Evolutionary conservation across 2,888 invertebrate genomes (phyloP), one percentile per base, ranked within the genome.

Genomic region (Kuschelorhynchus macadamiae): DNA sequence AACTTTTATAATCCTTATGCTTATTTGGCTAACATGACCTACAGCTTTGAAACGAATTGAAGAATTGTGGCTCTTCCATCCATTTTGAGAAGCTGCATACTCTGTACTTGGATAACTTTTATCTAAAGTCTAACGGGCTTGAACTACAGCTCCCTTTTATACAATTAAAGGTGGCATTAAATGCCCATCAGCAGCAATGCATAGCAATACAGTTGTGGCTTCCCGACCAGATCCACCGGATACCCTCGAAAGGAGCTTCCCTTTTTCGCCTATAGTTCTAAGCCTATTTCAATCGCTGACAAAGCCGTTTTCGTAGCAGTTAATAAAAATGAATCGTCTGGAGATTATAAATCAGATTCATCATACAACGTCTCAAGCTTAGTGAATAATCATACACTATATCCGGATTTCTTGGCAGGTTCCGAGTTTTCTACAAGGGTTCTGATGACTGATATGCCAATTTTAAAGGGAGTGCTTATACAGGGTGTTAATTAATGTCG

Each of bases 281-380:
- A 71, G 49, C 39, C 64, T 64, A 32, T 60, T 56, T 44, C 74
- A 73, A 60, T 75, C 70, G 16, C 59, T 64, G 42, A 41, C 21
- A 70, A 75, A 75, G 11, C 74, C 72, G 59, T 46, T 69, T 44
- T 75, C 72, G 49, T 74, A 71, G 17, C 59, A 55, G 52, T 74
- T 74, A 25, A n/a, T n/a, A 49, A 63, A 71, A 55, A 61, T 53
- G 18, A 67, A 53, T 7, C 30, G 1, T 49, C 32, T 12, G 1
- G 5, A 11, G 20, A 18, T 33, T 39, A 36, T 20, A 61, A 56
- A 55, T 57, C 44, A 67, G 46, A 50, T 62, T 56, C 8, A 18
- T 42, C 17, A 3, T 25, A 42, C n/a, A 42, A 1, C 30, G 1
- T 41, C 14, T 25, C 50, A 33, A 74, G 63, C 36, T 69, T 55